These are phyloP conservation scores for Conchocele bisecta DNA, from an alignment of 2,888 invertebrate species.

Conservation along the genomic window DNA sequence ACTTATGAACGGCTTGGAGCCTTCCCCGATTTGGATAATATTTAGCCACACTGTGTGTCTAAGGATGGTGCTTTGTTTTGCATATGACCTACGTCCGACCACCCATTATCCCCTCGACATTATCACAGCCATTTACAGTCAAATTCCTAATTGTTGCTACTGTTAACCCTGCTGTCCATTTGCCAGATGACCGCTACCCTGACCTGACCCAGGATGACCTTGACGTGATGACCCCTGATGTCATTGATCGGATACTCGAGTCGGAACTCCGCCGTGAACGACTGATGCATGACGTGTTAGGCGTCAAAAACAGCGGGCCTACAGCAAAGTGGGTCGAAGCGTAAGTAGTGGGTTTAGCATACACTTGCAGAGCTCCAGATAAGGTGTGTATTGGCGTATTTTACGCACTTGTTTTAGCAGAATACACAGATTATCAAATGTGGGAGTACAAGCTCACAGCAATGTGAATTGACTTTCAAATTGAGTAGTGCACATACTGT, in stretches of 20 bases:
- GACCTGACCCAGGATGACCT: constrained; percentile 61
- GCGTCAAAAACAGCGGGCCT: constrained; percentile 49
- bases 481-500: too few relatives aligned
- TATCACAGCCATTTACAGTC: not conserved
- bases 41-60: too few relatives aligned
- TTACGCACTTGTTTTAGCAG: too few relatives aligned
- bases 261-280: constrained; percentile 58
- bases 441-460: too few relatives aligned
- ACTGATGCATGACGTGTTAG: constrained; percentile 37
- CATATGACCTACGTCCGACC: too few relatives aligned
- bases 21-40: too few relatives aligned
- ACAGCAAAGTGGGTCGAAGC: constrained; percentile 53
- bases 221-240: constrained; percentile 59
- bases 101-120: too few relatives aligned
- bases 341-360: constrained; percentile 26
- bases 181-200: constrained; percentile 46
- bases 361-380: not conserved
- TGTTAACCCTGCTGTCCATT: not conserved
- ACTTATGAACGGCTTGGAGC: too few relatives aligned
- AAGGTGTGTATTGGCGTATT: too few relatives aligned
- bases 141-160: not conserved
- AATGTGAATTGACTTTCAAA: too few relatives aligned
- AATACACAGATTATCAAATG: too few relatives aligned
- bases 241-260: constrained; percentile 63
- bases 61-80: too few relatives aligned